Evolutionary conservation across 2,888 invertebrate genomes (phyloP), one percentile per base, ranked within the genome.

Genomic region (Hermaeophaga mercurialis): DNA sequence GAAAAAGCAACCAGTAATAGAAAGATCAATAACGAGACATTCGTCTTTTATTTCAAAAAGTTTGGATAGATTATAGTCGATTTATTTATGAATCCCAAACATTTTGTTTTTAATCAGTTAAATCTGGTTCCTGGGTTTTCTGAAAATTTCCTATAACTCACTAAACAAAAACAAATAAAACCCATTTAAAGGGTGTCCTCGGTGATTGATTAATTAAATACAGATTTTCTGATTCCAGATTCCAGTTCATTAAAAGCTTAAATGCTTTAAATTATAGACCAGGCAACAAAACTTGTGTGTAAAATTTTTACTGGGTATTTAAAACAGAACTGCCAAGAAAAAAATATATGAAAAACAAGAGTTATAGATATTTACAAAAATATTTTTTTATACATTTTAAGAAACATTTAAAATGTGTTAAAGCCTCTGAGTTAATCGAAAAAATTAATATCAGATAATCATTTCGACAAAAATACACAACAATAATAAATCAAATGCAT

Each of bases 161-260:
- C 17, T 15, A 38, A 38, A 38, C 38, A 18, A 38, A 38, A 38
- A 38, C 38, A 38, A 38, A 38, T 38, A 38, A 38, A 38, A 38
- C 17, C 19, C 19, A 39, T 39, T 39, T 39, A 39, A 39, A 39
- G 7, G 39, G 39, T 39, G 39, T 39, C 19, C 22, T 19, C 39
- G 47, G 9, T 24, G 38, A 39, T 17, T 49, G 38, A 39, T 39
- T 49, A 39, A 49, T 18, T 28, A 38, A 49, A 49, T 24, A 49
- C 38, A 49, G 49, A 28, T 49, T 49, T 18, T 39, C 49, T 39
- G 28, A 28, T 28, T 12, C 31, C 9, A 11, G 31, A 31, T 31
- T 11, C 1, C 24, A 39, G 18, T 49, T 17, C 18, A 46, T 34
- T 46, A 6, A 33, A 46, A 46, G 12, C 22, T 46, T 46, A 12